These are phyloP conservation scores for Zaprionus lineosus DNA, from an alignment of 2,888 invertebrate genomes.

Conservation along the genomic window DNA sequence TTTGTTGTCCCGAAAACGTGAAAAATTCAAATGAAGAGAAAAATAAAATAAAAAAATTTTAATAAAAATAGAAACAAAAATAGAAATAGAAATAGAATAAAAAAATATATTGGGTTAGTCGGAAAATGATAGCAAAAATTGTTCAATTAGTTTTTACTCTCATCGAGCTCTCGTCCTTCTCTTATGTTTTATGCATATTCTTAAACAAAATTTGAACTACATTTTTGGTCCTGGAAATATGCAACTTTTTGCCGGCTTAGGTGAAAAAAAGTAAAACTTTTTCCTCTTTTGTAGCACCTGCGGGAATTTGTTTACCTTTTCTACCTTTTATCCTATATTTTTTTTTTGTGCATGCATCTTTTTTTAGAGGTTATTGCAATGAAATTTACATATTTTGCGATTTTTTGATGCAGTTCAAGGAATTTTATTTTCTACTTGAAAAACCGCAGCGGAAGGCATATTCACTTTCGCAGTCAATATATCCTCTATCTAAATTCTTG, in stretches of 20 bases:
- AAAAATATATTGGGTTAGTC: slow-evolving; percentile 54
- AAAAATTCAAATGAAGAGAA: too few species aligned
- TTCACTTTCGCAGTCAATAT: too few species aligned
- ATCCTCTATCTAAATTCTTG: too few species aligned
- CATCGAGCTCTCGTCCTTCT: slow-evolving; percentile 39
- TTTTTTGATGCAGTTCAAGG: slow-evolving; percentile 8
- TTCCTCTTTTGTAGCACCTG: slow-evolving; percentile 48
- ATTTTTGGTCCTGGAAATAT: slow-evolving; percentile 23
- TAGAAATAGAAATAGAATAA: not conserved
- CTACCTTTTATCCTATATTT: too few species aligned
- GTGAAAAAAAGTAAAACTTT: slow-evolving; percentile 26
- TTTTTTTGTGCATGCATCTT: not conserved
- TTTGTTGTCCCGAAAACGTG: too few species aligned
- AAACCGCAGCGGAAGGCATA: not conserved
- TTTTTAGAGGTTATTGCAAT: slow-evolving; percentile 9
- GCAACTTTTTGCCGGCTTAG: slow-evolving; percentile 36
- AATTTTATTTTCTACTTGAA: not conserved
- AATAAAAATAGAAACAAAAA: slow-evolving; percentile 3
- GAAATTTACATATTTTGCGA: slow-evolving; percentile 12
- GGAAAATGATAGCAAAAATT: slow-evolving; percentile 50
- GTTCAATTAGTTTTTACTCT: slow-evolving; percentile 59
- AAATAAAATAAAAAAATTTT: not conserved
- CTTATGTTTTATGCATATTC: slow-evolving; percentile 54
- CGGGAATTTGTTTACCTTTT: slow-evolving; percentile 29
- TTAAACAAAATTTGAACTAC: slow-evolving; percentile 44